These are phyloP conservation scores for Uloborus plumipes DNA, from an alignment of 2,888 invertebrate genomes.

Conservation along the genomic window DNA sequence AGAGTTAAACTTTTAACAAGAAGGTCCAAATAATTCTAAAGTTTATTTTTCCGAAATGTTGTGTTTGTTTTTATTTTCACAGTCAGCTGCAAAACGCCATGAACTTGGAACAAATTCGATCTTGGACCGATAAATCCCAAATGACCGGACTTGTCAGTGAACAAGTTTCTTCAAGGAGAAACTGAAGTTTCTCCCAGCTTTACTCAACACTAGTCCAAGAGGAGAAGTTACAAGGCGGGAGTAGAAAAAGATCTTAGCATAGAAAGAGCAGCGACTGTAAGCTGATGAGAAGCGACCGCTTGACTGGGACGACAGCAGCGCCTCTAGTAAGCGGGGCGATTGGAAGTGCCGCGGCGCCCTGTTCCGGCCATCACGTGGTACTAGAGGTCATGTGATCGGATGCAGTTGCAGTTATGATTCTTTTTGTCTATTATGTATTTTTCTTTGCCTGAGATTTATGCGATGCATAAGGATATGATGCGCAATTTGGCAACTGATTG, in stretches of 20 bases:
- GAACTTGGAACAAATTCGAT: too few species aligned
- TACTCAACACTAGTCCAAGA: neutral
- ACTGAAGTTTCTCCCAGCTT: neutral
- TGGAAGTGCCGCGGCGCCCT: constrained; percentile 36
- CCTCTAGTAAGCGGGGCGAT: constrained; percentile 40
- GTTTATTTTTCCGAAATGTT: too few species aligned
- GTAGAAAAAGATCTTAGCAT: neutral
- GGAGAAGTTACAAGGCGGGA: neutral
- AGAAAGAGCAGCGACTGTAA: neutral
- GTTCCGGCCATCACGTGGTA: constrained; percentile 34
- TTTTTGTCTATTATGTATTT: too few species aligned
- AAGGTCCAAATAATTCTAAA: too few species aligned
- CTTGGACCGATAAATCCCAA: too few species aligned
- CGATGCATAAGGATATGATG: too few species aligned
- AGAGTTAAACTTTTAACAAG: too few species aligned
- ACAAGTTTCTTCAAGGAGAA: neutral
- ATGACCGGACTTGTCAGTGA: too few species aligned
- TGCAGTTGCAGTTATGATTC: constrained; percentile 39
- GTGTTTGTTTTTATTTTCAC: too few species aligned
- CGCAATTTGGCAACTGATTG: too few species aligned
- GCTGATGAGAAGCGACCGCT: constrained; percentile 4
- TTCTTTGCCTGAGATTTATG: too few species aligned
- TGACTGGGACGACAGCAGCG: constrained; percentile 45
- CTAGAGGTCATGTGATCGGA: constrained; percentile 52
- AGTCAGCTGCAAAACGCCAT: too few species aligned